A percentile compares a stretch with the other conserved stretches of the same genome.
Conservation (phyloP, 2,797 vertebrate genomes). For the Pangasius djambal region DNA sequence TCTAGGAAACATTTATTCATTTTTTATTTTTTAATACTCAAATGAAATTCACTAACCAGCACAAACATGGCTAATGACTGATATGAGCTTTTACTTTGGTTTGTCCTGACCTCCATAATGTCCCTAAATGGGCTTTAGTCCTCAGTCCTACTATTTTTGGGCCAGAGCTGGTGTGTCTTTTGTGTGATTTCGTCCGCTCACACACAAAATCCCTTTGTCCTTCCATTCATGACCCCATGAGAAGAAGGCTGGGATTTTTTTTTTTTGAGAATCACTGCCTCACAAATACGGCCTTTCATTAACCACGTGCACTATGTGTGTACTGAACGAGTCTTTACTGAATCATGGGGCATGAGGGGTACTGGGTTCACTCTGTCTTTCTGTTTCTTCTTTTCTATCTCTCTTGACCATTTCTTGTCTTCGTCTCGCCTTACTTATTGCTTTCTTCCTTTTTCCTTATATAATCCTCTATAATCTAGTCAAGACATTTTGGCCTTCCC, state of each 20-base stretch:
- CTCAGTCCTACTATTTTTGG: constrained; percentile 17
- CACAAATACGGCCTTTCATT: constrained; percentile 83
- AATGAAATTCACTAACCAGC: not conserved
- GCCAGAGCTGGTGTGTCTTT: constrained; percentile 50
- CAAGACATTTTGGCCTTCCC: not conserved
- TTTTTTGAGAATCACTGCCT: constrained; percentile 71
- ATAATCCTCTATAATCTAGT: constrained; percentile 56
- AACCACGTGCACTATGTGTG: constrained; percentile 63
- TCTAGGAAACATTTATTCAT: not conserved
- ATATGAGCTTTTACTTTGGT: constrained; percentile 4
- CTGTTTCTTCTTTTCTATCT: constrained; percentile 48
- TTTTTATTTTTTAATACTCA: not conserved
- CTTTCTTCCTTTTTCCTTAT: not conserved
- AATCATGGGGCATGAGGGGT: constrained; percentile 69
- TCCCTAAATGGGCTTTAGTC: constrained; percentile 15
- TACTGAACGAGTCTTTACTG: constrained; percentile 78
- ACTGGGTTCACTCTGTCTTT: constrained; percentile 46
- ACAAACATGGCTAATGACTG: not conserved
- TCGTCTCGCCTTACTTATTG: not conserved
- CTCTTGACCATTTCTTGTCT: not conserved
- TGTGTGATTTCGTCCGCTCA: constrained; percentile 76
- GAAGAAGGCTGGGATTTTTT: constrained; percentile 47
- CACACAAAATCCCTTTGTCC: constrained; percentile 78
- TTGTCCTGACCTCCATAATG: constrained; percentile 25
- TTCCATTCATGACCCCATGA: constrained; percentile 64